Percentiles rank a stretch among this genome's conserved stretches.
phyloP scores from a whole-genome alignment of 1,140 invertebrate species.

The Nomia melanderi region DNA sequence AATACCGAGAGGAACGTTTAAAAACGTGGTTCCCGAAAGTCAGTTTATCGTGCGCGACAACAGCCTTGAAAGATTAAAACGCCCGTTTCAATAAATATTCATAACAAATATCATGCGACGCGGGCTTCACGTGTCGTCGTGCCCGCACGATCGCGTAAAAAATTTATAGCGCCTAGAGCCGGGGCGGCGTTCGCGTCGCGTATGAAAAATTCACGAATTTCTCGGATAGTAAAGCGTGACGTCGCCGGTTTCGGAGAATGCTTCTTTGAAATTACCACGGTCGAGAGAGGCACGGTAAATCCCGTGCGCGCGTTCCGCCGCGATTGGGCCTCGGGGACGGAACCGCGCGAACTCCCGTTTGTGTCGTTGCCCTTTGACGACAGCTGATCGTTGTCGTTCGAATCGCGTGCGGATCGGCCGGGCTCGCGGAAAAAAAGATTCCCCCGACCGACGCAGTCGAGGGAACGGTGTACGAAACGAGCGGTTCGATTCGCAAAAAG shows the following conservation, averaged over 20 bases:
- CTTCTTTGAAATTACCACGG: background rate
- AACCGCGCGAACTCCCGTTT: background rate
- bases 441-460: background rate
- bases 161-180: background rate
- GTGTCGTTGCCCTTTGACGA: background rate
- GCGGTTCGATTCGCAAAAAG: background rate
- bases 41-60: too few species aligned
- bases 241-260: background rate
- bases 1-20: too few species aligned
- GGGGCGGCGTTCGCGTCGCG: background rate
- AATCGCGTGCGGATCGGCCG: background rate
- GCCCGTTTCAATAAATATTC: constrained; percentile 19
- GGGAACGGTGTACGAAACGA: background rate
- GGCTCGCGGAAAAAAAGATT: background rate
- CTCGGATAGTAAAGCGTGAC: constrained; percentile 2
- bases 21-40: too few species aligned
- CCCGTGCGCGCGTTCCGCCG: too few species aligned
- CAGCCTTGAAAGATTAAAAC: too few species aligned
- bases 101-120: constrained; percentile 9
- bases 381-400: background rate
- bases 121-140: background rate
- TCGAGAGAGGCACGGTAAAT: background rate
- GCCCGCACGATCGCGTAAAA: background rate
- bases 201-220: constrained; percentile 36
- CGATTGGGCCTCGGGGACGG: background rate